phyloP scores from a whole-genome alignment of 2,113 vertebrate genomes.

The Callorhinus ursinus region DNA sequence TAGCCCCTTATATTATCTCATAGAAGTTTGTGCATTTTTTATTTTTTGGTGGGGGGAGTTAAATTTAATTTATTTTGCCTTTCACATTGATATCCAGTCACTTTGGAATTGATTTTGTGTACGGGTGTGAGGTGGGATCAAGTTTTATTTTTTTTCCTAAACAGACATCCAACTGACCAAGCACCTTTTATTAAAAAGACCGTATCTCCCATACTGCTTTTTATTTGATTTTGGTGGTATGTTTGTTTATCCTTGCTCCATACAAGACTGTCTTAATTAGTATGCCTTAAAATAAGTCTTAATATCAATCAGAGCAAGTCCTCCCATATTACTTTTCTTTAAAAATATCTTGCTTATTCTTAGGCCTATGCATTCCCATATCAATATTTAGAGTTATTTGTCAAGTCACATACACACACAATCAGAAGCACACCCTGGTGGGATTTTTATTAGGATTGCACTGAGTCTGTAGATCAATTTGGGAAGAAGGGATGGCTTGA shows the following conservation, averaged over 20 bases:
- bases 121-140: background rate
- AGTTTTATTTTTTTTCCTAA: background rate
- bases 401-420: background rate
- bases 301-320: background rate
- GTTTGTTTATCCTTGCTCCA: background rate
- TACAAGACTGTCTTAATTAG: conserved; percentile 17
- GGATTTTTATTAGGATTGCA: background rate
- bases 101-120: conserved; percentile 34
- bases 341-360: background rate
- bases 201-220: background rate
- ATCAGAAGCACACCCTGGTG: background rate
- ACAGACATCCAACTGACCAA: background rate
- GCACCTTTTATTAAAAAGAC: background rate
- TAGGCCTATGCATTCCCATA: background rate
- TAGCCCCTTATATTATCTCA: background rate
- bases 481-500: background rate
- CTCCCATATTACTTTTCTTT: background rate
- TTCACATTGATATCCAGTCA: background rate
- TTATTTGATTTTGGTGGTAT: background rate
- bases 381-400: conserved; percentile 28
- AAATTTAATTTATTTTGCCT: background rate
- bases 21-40: background rate
- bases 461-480: background rate
- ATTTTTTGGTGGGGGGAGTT: background rate
- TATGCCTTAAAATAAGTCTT: background rate